These are phyloP conservation scores for Microtus richardsoni DNA, from an alignment of 2,113 vertebrate species.

Conservation along the genomic window DNA sequence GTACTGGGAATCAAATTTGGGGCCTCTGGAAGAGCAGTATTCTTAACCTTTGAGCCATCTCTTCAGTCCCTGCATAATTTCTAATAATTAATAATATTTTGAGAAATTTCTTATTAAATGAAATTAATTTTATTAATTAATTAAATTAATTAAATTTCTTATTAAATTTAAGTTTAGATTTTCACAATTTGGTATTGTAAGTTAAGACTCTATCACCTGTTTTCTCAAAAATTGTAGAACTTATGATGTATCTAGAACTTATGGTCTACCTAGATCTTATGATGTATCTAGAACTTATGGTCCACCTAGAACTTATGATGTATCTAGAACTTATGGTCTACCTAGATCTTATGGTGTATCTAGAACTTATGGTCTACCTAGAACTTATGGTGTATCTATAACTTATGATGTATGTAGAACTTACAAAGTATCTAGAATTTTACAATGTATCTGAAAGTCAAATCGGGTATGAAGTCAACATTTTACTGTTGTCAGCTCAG, in stretches of 20 bases:
- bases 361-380: too few relatives aligned
- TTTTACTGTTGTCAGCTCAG: conserved; percentile 50
- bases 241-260: too few relatives aligned
- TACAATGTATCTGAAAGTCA: conserved; percentile 43
- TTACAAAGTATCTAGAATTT: too few relatives aligned
- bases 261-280: too few relatives aligned
- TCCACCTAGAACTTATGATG: not conserved
- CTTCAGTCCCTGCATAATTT: not conserved
- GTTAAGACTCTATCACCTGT: conserved; percentile 1
- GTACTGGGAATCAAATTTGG: not conserved
- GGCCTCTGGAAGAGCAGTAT: not conserved
- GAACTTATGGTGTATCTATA: too few relatives aligned
- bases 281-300: too few relatives aligned
- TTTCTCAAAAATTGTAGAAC: conserved; percentile 15
- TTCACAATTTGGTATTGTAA: not conserved
- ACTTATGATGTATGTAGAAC: too few relatives aligned
- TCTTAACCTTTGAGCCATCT: not conserved
- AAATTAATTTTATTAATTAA: too few relatives aligned
- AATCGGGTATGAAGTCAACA: conserved; percentile 47
- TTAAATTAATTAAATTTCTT: not conserved
- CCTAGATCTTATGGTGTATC: too few relatives aligned
- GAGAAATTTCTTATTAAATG: not conserved
- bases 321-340: too few relatives aligned
- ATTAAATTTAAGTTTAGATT: conserved; percentile 41
- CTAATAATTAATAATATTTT: not conserved